phyloP scores from a whole-genome alignment of 2,113 vertebrate species.

The Cyprinodon brontotheroides region DNA sequence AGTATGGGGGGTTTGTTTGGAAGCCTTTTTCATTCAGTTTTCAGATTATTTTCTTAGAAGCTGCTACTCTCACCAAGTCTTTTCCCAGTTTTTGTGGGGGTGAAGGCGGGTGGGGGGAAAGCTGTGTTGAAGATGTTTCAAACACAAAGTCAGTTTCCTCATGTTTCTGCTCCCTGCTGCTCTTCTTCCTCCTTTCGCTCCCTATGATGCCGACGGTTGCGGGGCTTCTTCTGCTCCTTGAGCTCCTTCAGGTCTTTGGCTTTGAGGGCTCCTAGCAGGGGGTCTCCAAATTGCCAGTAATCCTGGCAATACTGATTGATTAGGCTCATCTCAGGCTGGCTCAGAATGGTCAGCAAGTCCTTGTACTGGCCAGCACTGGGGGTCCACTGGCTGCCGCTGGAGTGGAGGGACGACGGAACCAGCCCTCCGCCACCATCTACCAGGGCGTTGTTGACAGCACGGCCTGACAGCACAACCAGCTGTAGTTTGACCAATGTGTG shows the following conservation, averaged over 20 bases:
- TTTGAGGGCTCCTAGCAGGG: conserved; percentile 81
- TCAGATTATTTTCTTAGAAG: conserved; percentile 54
- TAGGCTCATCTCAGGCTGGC: conserved; percentile 94
- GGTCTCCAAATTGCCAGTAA: conserved; percentile 92
- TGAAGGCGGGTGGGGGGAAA: background rate
- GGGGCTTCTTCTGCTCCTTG: conserved; percentile 96
- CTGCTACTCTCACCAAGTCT: conserved; percentile 66
- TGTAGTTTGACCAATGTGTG: conserved; percentile 91
- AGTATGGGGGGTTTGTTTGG: conserved; percentile 53
- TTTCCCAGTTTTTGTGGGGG: conserved; percentile 61
- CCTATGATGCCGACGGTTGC: conserved; percentile 93
- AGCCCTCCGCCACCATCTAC: conserved; percentile 79
- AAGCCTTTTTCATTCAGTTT: conserved; percentile 60
- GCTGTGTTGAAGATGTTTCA: conserved; percentile 33
- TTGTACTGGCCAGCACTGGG: conserved; percentile 85
- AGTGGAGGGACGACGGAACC: conserved; percentile 57
- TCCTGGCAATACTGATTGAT: conserved; percentile 99
- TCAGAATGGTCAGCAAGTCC: conserved; percentile 95
- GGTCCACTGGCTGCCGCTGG: conserved; percentile 79
- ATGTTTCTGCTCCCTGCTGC: conserved; percentile 84
- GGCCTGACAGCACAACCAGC: conserved; percentile 87
- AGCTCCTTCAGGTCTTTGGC: conserved; percentile 87
- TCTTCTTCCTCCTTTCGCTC: conserved; percentile 53
- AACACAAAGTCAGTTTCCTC: conserved; percentile 71
- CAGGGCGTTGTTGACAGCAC: conserved; percentile 87